Evolutionary conservation across 2,888 invertebrate genomes (phyloP).

Genomic region (Tetrapedia diversipes): DNA sequence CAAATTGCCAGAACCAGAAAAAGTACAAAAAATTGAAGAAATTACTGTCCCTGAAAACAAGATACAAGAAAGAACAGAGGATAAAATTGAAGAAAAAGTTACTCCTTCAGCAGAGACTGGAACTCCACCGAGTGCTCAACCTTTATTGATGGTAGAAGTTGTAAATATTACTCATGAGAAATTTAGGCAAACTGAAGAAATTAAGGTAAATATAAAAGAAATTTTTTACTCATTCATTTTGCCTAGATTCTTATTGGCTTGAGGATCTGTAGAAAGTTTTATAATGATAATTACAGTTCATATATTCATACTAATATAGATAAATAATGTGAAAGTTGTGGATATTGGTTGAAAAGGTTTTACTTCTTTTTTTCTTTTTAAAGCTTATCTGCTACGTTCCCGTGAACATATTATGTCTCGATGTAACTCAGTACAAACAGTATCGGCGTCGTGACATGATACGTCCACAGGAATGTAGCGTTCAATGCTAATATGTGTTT

Average conservation of each 20-base stretch:
- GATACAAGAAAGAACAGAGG: constrained; percentile 43
- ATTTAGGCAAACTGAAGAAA: constrained; percentile 95
- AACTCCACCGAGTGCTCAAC: constrained; percentile 76
- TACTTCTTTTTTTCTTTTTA: too few species aligned
- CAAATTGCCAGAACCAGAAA: constrained; percentile 57
- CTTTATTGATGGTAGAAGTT: constrained; percentile 95
- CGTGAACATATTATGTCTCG: too few species aligned
- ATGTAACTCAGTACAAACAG: too few species aligned
- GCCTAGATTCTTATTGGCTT: too few species aligned
- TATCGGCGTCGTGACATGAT: too few species aligned
- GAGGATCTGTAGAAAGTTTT: too few species aligned
- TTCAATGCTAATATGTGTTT: not conserved
- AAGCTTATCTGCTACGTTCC: too few species aligned
- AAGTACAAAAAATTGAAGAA: constrained; percentile 66
- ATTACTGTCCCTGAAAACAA: constrained; percentile 57
- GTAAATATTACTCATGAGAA: constrained; percentile 95
- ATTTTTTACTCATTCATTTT: not conserved
- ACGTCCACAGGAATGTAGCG: too few species aligned
- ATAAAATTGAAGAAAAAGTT: constrained; percentile 54
- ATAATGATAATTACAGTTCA: too few species aligned
- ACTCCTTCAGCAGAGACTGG: constrained; percentile 2
- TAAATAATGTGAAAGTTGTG: too few species aligned
- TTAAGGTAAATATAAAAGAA: constrained; percentile 86
- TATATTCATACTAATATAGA: too few species aligned
- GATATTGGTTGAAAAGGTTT: too few species aligned